These are phyloP conservation scores for Phthorimaea operculella DNA, from an alignment of 1,140 invertebrate species.

Conservation along the genomic window DNA sequence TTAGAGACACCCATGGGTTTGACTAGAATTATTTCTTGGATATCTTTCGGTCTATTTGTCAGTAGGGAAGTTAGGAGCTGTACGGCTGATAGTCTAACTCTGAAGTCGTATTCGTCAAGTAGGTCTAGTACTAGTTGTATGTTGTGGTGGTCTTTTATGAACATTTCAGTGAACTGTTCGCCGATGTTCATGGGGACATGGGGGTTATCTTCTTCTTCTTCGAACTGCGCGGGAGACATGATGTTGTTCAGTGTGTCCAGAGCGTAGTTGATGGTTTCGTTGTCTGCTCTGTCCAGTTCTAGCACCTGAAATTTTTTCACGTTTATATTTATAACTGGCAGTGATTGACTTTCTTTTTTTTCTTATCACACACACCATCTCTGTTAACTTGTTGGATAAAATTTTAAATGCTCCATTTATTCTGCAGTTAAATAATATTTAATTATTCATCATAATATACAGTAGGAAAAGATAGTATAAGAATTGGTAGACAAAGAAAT, in stretches of 20 bases:
- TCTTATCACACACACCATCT: no score
- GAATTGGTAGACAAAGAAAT: no score
- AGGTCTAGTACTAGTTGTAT: slow-evolving; percentile 86
- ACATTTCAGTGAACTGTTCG: slow-evolving; percentile 98
- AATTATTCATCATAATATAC: no score
- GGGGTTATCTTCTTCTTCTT: slow-evolving; percentile 80
- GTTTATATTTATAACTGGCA: no score
- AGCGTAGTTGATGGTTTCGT: slow-evolving; percentile 92
- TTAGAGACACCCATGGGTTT: slow-evolving; percentile 98
- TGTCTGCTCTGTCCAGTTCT: slow-evolving; percentile 85
- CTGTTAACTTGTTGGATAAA: no score
- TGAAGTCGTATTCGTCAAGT: slow-evolving; percentile 96
- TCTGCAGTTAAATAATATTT: no score
- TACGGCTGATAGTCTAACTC: slow-evolving; percentile 87
- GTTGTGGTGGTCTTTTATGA: slow-evolving; percentile 92
- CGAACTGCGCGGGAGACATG: slow-evolving; percentile 84
- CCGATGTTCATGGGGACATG: slow-evolving; percentile 77
- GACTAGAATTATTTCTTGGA: slow-evolving; percentile 94
- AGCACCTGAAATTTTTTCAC: slow-evolving; percentile 52
- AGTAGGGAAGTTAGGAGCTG: slow-evolving; percentile 86
- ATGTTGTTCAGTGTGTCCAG: slow-evolving; percentile 94
- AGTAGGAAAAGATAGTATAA: no score
- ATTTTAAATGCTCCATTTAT: no score
- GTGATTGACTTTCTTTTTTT: no score
- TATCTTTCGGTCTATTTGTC: slow-evolving; percentile 85